These are phyloP conservation scores for Nasonia longicornis DNA, from an alignment of 1,140 invertebrate species.

Conservation along the genomic window DNA sequence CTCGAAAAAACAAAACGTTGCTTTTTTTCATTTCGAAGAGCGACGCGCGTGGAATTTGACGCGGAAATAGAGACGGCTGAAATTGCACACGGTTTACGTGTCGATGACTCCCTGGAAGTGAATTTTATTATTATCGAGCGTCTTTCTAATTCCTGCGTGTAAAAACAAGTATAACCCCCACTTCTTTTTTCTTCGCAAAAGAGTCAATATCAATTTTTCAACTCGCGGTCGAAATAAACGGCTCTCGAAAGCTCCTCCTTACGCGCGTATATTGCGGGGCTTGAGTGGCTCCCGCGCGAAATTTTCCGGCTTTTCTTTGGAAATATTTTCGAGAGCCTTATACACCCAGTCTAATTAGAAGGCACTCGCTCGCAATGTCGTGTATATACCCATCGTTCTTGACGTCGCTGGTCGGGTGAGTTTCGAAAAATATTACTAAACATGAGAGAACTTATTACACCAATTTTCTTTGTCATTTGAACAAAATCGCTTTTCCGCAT, in stretches of 20 bases:
- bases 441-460: too few species aligned
- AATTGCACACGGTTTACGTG: neutral
- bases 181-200: neutral
- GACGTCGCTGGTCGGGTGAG: neutral
- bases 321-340: neutral
- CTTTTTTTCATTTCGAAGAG: neutral
- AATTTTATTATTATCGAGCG: neutral
- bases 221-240: conserved; percentile 21
- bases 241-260: neutral
- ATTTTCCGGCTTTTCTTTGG: neutral
- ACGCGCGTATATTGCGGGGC: neutral
- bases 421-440: too few species aligned
- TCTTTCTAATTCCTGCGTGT: too few species aligned
- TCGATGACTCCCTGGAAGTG: neutral
- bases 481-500: too few species aligned
- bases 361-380: too few species aligned
- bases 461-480: too few species aligned
- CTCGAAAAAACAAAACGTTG: neutral
- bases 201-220: conserved; percentile 30
- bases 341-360: too few species aligned
- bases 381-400: neutral
- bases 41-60: neutral
- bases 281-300: neutral
- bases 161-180: neutral
- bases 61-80: neutral